phyloP scores from a whole-genome alignment of 2,888 invertebrate species.

The Drosophila meridionalis region DNA sequence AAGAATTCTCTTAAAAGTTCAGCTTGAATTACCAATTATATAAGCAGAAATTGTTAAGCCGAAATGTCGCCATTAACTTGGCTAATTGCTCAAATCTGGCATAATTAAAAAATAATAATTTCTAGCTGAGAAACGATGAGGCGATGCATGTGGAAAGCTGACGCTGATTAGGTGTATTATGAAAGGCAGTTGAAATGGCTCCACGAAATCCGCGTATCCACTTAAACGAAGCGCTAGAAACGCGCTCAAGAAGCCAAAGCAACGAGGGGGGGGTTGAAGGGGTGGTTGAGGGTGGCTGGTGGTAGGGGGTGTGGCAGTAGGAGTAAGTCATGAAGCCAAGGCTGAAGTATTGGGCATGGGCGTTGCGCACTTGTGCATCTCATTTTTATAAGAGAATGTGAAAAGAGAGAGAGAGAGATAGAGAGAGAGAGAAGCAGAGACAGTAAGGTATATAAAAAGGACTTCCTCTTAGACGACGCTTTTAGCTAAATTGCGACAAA shows the following conservation, averaged over 20 bases:
- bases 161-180: slow-evolving; percentile 46
- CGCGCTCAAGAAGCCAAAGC: slow-evolving; percentile 35
- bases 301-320: not conserved
- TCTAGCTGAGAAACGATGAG: not conserved
- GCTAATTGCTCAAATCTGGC: slow-evolving; percentile 3
- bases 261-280: not conserved
- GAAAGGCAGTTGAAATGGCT: slow-evolving; percentile 39
- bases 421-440: not conserved
- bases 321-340: slow-evolving; percentile 19
- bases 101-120: slow-evolving; percentile 11
- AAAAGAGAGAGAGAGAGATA: slow-evolving; percentile 1
- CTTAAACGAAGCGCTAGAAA: slow-evolving; percentile 58
- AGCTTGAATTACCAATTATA: not conserved
- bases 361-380: slow-evolving; percentile 58
- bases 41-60: not conserved
- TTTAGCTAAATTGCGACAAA: slow-evolving; percentile 81
- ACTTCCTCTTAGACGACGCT: slow-evolving; percentile 78
- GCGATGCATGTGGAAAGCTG: not conserved
- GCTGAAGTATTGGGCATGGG: slow-evolving; percentile 22
- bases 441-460: slow-evolving; percentile 69
- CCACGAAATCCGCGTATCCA: slow-evolving; percentile 43
- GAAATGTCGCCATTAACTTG: not conserved
- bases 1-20: not conserved
- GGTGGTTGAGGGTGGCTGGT: not conserved
- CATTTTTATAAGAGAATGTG: slow-evolving; percentile 60